Evolutionary conservation across 64 coral and sea anemone species (phyloP).

Genomic region (Pocillopora damicornis): DNA sequence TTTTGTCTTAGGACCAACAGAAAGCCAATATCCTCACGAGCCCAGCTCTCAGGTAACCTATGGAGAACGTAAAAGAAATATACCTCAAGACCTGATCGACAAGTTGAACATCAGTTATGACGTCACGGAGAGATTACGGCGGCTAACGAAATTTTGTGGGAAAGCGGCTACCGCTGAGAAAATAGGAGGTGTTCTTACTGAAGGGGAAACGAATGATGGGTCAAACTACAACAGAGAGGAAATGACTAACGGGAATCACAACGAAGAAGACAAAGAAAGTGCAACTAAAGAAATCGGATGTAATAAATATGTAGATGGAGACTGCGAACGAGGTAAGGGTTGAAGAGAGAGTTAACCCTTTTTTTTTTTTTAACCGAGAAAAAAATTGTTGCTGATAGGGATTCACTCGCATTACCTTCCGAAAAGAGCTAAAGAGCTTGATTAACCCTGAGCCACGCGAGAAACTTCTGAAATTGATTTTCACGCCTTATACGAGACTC

Average conservation of each 20-base stretch:
- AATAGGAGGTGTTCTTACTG: background rate
- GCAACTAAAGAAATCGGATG: background rate
- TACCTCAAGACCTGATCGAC: slow-evolving; percentile 1
- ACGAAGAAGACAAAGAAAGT: background rate
- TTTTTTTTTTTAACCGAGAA: no score
- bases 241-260: background rate
- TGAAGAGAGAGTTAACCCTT: background rate
- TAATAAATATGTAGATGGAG: background rate
- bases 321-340: background rate
- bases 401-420: no score
- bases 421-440: no score
- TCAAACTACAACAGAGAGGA: background rate
- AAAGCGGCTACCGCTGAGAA: background rate
- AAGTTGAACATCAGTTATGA: slow-evolving; percentile 4
- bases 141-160: background rate
- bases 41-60: background rate
- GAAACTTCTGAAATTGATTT: no score
- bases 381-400: no score
- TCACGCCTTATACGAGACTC: no score
- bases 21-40: background rate
- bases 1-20: background rate
- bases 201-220: no score
- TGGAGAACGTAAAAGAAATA: slow-evolving; percentile 14
- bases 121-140: slow-evolving; percentile 12
- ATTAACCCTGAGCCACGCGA: no score